These are phyloP conservation scores for Drepanosiphum platanoidis DNA, from an alignment of 2,888 invertebrate species.

Conservation along the genomic window DNA sequence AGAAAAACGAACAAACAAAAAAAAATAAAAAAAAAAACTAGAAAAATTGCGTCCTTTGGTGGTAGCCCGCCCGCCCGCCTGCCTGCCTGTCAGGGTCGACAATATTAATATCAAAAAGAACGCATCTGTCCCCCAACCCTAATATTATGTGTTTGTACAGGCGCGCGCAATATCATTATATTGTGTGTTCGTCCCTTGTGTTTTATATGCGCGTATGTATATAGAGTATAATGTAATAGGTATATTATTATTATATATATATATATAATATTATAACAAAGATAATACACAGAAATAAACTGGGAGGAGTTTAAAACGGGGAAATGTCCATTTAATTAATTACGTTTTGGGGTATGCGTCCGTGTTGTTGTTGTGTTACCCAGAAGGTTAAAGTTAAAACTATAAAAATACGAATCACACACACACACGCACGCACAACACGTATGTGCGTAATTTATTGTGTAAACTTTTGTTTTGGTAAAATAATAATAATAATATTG, in stretches of 20 bases:
- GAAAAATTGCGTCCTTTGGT: not conserved
- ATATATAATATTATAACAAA: too few species aligned
- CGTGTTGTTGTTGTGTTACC: too few species aligned
- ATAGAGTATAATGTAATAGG: slow-evolving; percentile 21
- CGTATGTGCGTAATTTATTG: too few species aligned
- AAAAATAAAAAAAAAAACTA: slow-evolving; percentile 8
- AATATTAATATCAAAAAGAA: slow-evolving; percentile 52
- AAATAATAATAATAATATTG: too few species aligned
- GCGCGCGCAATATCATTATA: slow-evolving; percentile 53
- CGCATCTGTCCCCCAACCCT: slow-evolving; percentile 28
- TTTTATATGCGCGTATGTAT: slow-evolving; percentile 28
- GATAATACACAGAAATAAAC: slow-evolving; percentile 17
- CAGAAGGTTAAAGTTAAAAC: not conserved
- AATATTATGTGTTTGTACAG: slow-evolving; percentile 43
- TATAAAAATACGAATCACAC: not conserved
- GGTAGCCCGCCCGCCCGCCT: too few species aligned
- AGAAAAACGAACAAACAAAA: not conserved
- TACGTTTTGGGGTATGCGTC: slow-evolving; percentile 7
- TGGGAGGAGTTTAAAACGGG: slow-evolving; percentile 25
- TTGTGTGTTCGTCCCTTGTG: slow-evolving; percentile 42
- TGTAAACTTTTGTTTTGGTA: too few species aligned
- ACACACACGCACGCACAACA: too few species aligned
- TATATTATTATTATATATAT: too few species aligned
- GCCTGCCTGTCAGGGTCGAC: slow-evolving; percentile 34
- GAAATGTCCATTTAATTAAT: slow-evolving; percentile 48